phyloP scores from a whole-genome alignment of 2,113 vertebrate species.

The Eonycteris spelaea region DNA sequence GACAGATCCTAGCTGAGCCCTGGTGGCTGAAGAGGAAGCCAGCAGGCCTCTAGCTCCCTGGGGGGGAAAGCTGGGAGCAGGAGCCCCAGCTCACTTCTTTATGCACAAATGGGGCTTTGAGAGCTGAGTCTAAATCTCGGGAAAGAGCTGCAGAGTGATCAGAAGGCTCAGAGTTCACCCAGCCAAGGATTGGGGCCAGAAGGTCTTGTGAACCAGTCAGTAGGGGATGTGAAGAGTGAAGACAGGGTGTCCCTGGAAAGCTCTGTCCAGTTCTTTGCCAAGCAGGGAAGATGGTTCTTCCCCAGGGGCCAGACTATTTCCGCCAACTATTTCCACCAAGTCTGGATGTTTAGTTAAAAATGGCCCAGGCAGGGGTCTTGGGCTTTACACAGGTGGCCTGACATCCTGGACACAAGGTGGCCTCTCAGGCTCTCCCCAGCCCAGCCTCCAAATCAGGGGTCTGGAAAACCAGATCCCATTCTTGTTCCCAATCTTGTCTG shows the following conservation, averaged over 20 bases:
- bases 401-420: background rate
- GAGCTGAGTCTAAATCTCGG: background rate
- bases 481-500: background rate
- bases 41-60: background rate
- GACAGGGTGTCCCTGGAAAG: background rate
- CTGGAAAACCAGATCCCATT: background rate
- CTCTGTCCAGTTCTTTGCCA: background rate
- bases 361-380: background rate
- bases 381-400: background rate
- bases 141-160: background rate
- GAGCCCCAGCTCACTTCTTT: background rate
- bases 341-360: background rate
- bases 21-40: background rate
- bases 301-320: background rate
- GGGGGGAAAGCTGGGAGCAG: background rate
- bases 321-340: background rate
- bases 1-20: background rate
- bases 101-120: background rate
- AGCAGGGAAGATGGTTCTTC: background rate
- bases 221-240: background rate
- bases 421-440: background rate
- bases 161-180: background rate
- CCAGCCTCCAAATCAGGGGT: background rate
- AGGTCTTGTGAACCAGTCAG: background rate
- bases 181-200: background rate